Percentiles rank a stretch among this genome's conserved stretches.
Conservation (phyloP, 2,113 vertebrate genomes). For the Caretta caretta region DNA sequence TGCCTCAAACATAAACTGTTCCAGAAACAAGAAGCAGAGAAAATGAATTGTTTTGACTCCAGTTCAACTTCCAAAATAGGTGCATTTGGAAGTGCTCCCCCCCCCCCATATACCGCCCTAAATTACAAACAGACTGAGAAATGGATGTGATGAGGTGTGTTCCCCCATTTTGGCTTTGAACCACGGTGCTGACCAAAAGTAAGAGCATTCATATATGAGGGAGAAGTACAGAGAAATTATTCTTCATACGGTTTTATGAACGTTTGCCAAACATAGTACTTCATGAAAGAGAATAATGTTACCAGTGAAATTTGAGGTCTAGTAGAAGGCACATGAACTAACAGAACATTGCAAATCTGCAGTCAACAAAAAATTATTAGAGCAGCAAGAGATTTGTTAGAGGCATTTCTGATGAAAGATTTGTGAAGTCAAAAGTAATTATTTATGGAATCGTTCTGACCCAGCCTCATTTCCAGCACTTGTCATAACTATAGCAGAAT, state of each 20-base stretch:
- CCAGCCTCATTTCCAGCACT: background rate
- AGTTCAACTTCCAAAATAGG: background rate
- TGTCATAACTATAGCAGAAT: background rate
- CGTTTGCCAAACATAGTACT: background rate
- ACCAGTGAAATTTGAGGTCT: background rate
- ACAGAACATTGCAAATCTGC: background rate
- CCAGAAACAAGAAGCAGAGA: background rate
- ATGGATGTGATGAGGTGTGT: background rate
- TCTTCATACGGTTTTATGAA: background rate
- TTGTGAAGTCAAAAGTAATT: accelerated
- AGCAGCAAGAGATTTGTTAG: background rate
- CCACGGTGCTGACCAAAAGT: background rate
- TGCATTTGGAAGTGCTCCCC: background rate
- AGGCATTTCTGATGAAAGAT: background rate
- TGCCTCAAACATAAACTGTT: background rate
- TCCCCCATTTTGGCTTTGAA: background rate
- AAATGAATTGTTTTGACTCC: background rate
- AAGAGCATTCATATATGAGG: background rate
- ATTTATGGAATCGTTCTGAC: background rate
- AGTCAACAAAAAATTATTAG: background rate
- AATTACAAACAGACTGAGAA: background rate
- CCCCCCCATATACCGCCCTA: background rate
- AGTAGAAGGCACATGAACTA: background rate
- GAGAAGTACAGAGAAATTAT: background rate
- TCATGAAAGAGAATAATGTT: background rate